Percentiles rank a stretch among this genome's conserved stretches.
Evolutionary conservation across 2,797 vertebrate species (phyloP).

Genomic region (Yasuhikotakia modesta): DNA sequence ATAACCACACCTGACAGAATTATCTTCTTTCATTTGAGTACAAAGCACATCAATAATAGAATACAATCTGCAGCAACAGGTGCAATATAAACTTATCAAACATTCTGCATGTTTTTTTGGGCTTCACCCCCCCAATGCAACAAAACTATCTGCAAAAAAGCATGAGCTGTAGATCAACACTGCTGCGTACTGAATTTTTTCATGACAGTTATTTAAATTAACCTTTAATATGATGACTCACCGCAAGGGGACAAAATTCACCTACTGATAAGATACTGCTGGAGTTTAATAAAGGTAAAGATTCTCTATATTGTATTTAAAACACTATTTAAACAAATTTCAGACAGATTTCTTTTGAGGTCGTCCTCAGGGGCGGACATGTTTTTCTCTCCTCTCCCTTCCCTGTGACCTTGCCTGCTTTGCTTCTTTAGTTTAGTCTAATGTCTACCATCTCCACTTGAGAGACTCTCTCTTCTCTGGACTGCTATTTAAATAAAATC

Average conservation of each 20-base stretch:
- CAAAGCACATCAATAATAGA: conserved; percentile 42
- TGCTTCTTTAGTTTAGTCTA: too few relatives aligned
- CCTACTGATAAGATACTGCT: conserved; percentile 53
- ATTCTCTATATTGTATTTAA: neutral
- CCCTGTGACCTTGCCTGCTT: too few relatives aligned
- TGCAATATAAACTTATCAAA: conserved; percentile 40
- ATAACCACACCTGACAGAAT: conserved; percentile 49
- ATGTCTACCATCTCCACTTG: too few relatives aligned
- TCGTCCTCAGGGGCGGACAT: too few relatives aligned
- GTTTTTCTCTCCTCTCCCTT: too few relatives aligned
- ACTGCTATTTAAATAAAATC: too few relatives aligned
- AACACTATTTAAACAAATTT: neutral
- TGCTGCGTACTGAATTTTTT: conserved; percentile 51
- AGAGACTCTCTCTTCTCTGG: too few relatives aligned
- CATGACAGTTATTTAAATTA: conserved; percentile 63
- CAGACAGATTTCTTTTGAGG: too few relatives aligned
- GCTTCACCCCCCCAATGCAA: conserved; percentile 63
- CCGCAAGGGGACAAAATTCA: conserved; percentile 12
- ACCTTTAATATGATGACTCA: conserved; percentile 66
- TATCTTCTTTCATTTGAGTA: conserved; percentile 51
- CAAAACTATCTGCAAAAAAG: conserved; percentile 65
- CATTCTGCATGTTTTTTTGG: conserved; percentile 49
- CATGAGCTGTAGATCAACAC: conserved; percentile 49
- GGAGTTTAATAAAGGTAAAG: conserved; percentile 47
- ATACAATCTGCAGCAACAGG: conserved; percentile 56